phyloP scores from a whole-genome alignment of 2,797 vertebrate genomes.

The Spea hammondii region DNA sequence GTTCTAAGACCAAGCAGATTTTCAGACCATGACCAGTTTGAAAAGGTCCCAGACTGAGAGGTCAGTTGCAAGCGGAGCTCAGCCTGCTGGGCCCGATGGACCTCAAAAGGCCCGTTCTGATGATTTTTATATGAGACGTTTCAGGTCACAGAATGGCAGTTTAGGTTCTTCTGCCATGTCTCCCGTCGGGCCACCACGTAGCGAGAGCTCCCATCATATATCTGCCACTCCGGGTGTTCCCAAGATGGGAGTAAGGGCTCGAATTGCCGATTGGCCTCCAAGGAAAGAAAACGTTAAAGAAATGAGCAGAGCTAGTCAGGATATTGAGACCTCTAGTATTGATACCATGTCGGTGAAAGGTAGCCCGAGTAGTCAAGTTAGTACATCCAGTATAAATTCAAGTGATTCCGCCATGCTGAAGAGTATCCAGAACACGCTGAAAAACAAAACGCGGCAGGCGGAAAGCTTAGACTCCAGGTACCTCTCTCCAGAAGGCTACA shows the following conservation, averaged over 20 bases:
- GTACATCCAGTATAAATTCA: slow-evolving; percentile 81
- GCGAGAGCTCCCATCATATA: slow-evolving; percentile 80
- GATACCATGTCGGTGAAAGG: slow-evolving; percentile 78
- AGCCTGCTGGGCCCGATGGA: slow-evolving; percentile 68
- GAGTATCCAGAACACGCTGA: slow-evolving; percentile 89
- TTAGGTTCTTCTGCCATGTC: slow-evolving; percentile 75
- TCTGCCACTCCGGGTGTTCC: slow-evolving; percentile 86
- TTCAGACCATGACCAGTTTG: slow-evolving; percentile 88
- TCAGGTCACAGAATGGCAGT: slow-evolving; percentile 85
- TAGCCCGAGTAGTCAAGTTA: slow-evolving; percentile 80
- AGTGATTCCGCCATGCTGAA: slow-evolving; percentile 91
- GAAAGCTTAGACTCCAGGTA: slow-evolving; percentile 82
- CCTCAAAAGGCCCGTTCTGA: slow-evolving; percentile 83
- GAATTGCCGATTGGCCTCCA: slow-evolving; percentile 95
- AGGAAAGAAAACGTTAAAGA: slow-evolving; percentile 84
- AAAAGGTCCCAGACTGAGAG: slow-evolving; percentile 88
- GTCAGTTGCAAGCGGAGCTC: slow-evolving; percentile 71
- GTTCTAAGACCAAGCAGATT: slow-evolving; percentile 71
- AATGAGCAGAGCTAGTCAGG: slow-evolving; percentile 72
- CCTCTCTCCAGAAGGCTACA: slow-evolving; percentile 80
- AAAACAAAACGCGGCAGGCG: slow-evolving; percentile 75
- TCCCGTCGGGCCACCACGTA: slow-evolving; percentile 74
- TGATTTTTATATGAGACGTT: slow-evolving; percentile 89
- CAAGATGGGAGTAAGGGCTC: slow-evolving; percentile 95
- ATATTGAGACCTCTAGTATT: slow-evolving; percentile 73